Base-by-base conservation (phyloP, 2,888 invertebrate genomes). In the Cerceris rybyensis region DNA sequence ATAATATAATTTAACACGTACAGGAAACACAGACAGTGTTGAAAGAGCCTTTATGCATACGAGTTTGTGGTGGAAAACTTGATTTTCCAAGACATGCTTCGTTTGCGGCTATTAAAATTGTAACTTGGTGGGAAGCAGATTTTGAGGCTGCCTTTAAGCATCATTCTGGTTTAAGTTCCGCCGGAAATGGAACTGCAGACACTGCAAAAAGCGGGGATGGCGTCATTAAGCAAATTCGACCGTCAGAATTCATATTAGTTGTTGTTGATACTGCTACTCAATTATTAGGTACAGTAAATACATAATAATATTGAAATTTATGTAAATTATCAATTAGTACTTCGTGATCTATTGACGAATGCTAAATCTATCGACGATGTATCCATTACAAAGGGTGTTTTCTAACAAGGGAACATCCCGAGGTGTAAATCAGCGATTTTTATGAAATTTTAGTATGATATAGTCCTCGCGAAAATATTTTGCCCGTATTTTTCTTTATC, bases 41-140 rank as follows among this genome's bases (percentile, higher is more conserved):
- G 6, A 96, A 97, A 83, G 96, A 97, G 90, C 95, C 95, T 0
- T 93, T 97, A 76, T 97, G 97, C 87, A 93, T 94, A 0, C 96
- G 96, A 41, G 95, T 97, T n/a, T 96, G 96, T 46, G 97, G 97
- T 13, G 97, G 97, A 0, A 94, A 96, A 83, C 92, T 97, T 65
- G 97, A 97, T 91, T 97, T 97, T 91, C 97, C 97, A 0, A 94
- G 96, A 66, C 96, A 96, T 89, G 97, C 96, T 7, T 97, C 97
- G 0, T 97, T 97, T 93, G 97, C 97, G 0, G 95, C 97, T 0
- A 95, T 96, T 16, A 97, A 97, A 93, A 94, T 97, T 83, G 96
- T 97, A 0, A 92, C 95, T n/a, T 97, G 97, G 97, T 96, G 97
- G 94, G 97, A 97, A 93, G 96, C 96, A 82, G 97, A 97, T 88